Evolutionary conservation across 2,797 vertebrate genomes (phyloP).

Genomic region (Sebastes itinus): DNA sequence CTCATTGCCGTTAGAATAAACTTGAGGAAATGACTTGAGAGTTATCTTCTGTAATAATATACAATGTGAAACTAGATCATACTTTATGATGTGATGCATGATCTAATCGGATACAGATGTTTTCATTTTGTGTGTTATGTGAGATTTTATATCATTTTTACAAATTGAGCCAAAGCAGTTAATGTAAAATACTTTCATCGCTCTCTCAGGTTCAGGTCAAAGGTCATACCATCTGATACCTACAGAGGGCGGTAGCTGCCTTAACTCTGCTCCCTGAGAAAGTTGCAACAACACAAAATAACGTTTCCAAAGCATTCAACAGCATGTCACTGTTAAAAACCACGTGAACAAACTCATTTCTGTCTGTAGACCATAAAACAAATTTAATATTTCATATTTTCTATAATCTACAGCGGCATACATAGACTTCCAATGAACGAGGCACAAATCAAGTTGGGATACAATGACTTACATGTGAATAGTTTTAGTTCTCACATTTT

Average conservation of each 20-base stretch:
- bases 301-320: background rate
- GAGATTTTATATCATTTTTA: background rate
- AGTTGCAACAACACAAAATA: background rate
- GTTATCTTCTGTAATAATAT: background rate
- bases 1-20: no score
- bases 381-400: background rate
- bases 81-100: background rate
- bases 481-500: background rate
- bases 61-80: background rate
- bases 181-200: fast-evolving
- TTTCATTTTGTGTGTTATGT: background rate
- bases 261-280: background rate
- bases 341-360: background rate
- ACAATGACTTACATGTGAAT: background rate
- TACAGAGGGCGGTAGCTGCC: background rate
- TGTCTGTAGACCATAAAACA: background rate
- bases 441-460: background rate
- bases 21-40: no score
- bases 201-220: background rate
- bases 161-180: background rate
- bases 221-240: background rate
- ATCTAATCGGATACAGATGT: background rate
- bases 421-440: fast-evolving
- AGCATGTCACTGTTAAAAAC: background rate
- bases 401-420: background rate